These are phyloP conservation scores for Phorcus lineatus DNA, from an alignment of 2,888 invertebrate species.

Conservation along the genomic window DNA sequence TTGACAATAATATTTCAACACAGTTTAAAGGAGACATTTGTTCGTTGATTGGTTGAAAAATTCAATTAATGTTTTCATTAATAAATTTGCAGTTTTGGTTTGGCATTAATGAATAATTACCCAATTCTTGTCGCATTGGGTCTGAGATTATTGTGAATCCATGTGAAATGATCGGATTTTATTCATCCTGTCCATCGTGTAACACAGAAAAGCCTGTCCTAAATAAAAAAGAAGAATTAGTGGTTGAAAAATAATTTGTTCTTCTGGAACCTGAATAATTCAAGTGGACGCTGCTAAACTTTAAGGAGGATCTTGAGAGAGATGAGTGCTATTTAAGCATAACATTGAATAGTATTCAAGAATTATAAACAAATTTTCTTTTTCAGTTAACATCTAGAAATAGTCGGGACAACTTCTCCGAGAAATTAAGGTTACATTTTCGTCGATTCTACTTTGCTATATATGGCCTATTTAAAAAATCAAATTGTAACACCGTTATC, in stretches of 20 bases:
- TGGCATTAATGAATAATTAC: constrained; percentile 14
- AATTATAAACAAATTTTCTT: too few species aligned
- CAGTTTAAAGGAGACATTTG: constrained; percentile 1
- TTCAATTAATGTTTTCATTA: constrained; percentile 19
- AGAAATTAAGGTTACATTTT: too few species aligned
- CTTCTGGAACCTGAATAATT: neutral
- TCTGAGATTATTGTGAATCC: neutral
- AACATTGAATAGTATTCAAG: too few species aligned
- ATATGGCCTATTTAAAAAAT: too few species aligned
- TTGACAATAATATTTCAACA: too few species aligned
- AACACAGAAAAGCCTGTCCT: neutral
- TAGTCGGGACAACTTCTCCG: too few species aligned
- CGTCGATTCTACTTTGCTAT: too few species aligned
- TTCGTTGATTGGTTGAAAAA: constrained; percentile 12
- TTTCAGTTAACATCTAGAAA: too few species aligned
- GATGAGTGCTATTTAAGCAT: too few species aligned
- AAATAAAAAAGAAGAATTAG: neutral
- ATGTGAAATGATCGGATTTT: neutral
- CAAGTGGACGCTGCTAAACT: neutral
- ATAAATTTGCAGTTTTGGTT: constrained; percentile 14
- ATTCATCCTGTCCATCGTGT: neutral
- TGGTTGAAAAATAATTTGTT: neutral
- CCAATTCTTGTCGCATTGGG: neutral
- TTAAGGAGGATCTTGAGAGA: too few species aligned
- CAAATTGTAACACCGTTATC: too few species aligned